Evolutionary conservation across 2,113 vertebrate genomes (phyloP), one percentile per base, ranked within the genome.

Genomic region (Podiceps cristatus): DNA sequence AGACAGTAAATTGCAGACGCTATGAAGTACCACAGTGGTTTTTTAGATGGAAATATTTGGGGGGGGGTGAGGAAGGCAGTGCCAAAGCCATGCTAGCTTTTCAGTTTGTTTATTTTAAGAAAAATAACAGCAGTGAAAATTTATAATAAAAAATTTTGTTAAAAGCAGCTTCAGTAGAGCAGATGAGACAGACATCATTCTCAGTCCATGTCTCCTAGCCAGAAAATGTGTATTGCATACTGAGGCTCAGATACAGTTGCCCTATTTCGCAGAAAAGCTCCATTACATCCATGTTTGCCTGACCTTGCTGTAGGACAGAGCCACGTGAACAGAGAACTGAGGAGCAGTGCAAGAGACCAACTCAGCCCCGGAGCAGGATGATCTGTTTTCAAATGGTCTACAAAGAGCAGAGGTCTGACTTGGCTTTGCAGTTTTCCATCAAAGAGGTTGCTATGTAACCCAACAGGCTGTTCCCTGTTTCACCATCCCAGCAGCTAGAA

Each of bases 221-320:
- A 92, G 78, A 73, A 66, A 66, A 40, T 1, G 6, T 1, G 2
- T 18, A 42, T 33, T n/a, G 27, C 27, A 12, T 8, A 10, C 40
- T 19, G 27, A 83, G 52, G 31, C 31, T 17, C 45, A 40, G 25
- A 31, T 9, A 13, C 33, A 40, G 9, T 35, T 24, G 40, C 0
- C 2, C 8, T 66, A 1, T 47, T 74, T 31, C 37, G 44, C n/a
- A 73, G 45, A 12, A 35, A 66, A 16, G 44, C 49, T 72, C 49
- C 5, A 1, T 2, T 25, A 7, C 50, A 23, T 2, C 4, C 8
- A 1, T 5, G 25, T 53, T 71, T 73, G 18, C 35, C 79, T 53
- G 52, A 56, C 35, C 73, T 75, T 78, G 64, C 52, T 4, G 1
- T 10, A 52, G 72, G 42, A n/a, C 44, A 74, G 37, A 73, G n/a